Evolutionary conservation across 2,888 invertebrate species (phyloP).

Genomic region (Drosophila yooni): DNA sequence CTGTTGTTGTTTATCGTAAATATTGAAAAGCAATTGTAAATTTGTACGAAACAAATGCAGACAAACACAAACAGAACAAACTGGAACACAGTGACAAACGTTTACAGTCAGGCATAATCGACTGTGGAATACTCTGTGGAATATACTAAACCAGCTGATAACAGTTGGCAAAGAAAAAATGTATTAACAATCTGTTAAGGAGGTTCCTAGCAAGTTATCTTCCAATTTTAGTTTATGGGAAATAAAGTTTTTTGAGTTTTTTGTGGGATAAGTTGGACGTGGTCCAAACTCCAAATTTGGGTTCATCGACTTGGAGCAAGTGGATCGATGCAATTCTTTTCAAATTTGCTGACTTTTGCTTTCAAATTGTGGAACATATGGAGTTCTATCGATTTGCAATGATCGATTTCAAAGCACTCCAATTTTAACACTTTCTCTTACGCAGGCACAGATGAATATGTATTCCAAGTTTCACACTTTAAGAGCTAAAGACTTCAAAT

Average conservation of each 20-base stretch:
- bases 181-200: not conserved
- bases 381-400: not conserved
- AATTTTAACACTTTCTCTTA: not conserved
- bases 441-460: not conserved
- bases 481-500: not conserved
- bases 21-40: conserved; percentile 49
- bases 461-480: not conserved
- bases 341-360: not conserved
- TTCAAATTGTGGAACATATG: not conserved
- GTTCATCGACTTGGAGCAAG: too few species aligned
- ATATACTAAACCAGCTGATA: not conserved
- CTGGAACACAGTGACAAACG: not conserved
- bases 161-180: not conserved
- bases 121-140: not conserved
- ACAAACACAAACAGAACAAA: conserved; percentile 40
- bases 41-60: conserved; percentile 28
- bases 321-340: not conserved
- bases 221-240: not conserved
- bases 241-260: not conserved
- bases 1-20: conserved; percentile 46
- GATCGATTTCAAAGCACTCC: not conserved
- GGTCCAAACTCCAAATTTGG: too few species aligned
- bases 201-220: not conserved
- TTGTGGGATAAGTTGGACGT: not conserved
- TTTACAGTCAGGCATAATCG: not conserved